phyloP scores from a whole-genome alignment of 2,888 invertebrate species.

The Spisula solida region DNA sequence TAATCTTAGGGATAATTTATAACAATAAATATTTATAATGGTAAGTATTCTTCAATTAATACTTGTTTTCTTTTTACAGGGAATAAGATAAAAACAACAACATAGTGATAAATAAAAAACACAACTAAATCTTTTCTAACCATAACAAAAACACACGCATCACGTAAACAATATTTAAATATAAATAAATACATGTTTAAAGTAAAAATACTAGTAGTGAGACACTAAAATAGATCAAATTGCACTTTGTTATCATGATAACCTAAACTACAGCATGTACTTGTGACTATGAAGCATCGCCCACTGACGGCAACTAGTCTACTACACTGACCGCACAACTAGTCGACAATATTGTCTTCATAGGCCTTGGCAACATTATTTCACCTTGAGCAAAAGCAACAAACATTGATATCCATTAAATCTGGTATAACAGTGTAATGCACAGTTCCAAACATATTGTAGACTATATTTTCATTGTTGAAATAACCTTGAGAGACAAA shows the following conservation, averaged over 20 bases:
- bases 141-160: slow-evolving; percentile 4
- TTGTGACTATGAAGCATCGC: slow-evolving; percentile 1
- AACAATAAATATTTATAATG: not conserved
- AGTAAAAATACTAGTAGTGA: slow-evolving; percentile 8
- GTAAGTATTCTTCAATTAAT: not conserved
- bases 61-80: slow-evolving; percentile 11
- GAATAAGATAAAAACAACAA: not conserved
- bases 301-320: not conserved
- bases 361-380: not conserved
- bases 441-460: not conserved
- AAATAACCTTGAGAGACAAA: not conserved
- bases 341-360: not conserved
- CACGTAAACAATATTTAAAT: slow-evolving; percentile 3
- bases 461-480: not conserved
- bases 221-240: slow-evolving; percentile 9
- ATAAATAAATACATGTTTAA: slow-evolving; percentile 8
- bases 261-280: slow-evolving; percentile 3
- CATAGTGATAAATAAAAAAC: not conserved
- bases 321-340: not conserved
- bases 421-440: not conserved
- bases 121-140: not conserved
- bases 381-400: not conserved
- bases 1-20: not conserved
- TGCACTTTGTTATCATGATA: not conserved
- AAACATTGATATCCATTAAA: too few species aligned